Percentiles rank a stretch among this genome's conserved stretches.
Conservation (phyloP, 2,113 vertebrate species). For the Prietella phreatophila region DNA sequence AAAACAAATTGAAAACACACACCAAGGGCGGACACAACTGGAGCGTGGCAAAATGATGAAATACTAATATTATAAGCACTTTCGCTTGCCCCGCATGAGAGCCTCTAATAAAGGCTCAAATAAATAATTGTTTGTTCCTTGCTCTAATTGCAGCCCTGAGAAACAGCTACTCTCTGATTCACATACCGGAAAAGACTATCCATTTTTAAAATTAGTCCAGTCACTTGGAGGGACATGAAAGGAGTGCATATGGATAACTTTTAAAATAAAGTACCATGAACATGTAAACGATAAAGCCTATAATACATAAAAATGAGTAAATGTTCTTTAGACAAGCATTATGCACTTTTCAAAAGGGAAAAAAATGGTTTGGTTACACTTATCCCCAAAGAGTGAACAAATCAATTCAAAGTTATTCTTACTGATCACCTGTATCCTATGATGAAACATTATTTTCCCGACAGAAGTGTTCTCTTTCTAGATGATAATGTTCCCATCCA, state of each 20-base stretch:
- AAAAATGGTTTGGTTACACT: background rate
- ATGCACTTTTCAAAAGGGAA: conserved; percentile 6
- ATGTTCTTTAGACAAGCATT: background rate
- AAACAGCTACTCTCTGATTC: conserved; percentile 59
- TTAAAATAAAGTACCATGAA: background rate
- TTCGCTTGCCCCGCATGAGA: conserved; percentile 59
- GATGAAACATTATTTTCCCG: background rate
- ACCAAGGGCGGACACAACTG: conserved; percentile 14
- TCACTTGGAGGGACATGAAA: background rate
- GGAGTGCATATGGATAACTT: background rate
- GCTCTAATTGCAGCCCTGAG: conserved; percentile 67
- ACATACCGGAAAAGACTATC: conserved; percentile 54
- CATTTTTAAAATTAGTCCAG: conserved; percentile 17
- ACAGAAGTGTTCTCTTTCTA: background rate
- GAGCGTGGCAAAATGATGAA: conserved; percentile 52
- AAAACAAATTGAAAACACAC: conserved; percentile 31
- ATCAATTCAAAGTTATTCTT: background rate
- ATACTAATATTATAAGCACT: conserved; percentile 66
- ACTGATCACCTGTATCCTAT: background rate
- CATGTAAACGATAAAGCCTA: conserved; percentile 27
- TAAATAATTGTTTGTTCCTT: conserved; percentile 63
- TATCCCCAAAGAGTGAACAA: background rate
- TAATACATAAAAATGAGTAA: conserved; percentile 20
- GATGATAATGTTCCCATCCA: background rate
- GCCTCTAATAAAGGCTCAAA: conserved; percentile 61